Conservation (phyloP, 2,113 vertebrate genomes). For the Nesoenas mayeri region DNA sequence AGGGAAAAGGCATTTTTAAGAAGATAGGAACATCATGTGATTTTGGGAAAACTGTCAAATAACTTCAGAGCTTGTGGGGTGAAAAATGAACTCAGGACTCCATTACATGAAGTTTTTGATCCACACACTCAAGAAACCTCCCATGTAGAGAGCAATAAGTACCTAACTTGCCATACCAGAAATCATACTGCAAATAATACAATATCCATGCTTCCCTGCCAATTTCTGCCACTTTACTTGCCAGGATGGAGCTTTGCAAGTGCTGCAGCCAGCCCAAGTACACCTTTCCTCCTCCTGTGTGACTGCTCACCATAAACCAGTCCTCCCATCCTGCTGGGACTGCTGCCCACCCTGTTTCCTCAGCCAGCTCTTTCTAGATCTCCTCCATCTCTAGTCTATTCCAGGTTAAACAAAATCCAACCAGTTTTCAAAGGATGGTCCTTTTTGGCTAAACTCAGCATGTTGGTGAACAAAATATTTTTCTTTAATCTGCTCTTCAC, state of each 20-base stretch:
- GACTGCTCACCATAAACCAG: rapidly evolving
- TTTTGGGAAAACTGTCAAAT: background rate
- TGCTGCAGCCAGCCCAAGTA: background rate
- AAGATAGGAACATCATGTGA: background rate
- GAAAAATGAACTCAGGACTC: background rate
- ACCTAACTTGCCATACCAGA: background rate
- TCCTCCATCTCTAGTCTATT: background rate
- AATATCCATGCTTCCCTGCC: background rate
- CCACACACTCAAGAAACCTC: background rate
- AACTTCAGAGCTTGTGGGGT: background rate
- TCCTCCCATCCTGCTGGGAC: background rate
- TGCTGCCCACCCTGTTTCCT: background rate
- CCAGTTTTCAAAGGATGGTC: background rate
- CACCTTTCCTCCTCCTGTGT: background rate
- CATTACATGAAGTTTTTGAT: background rate
- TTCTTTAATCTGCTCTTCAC: background rate
- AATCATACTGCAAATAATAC: background rate
- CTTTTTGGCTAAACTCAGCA: background rate
- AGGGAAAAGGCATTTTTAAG: background rate
- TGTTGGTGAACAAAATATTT: background rate
- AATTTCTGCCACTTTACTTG: background rate
- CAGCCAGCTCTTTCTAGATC: background rate
- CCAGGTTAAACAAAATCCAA: background rate
- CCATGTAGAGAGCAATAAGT: background rate
- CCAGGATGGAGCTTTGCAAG: background rate